phyloP scores from a whole-genome alignment of 2,888 invertebrate species.

The Sympetrum striolatum region DNA sequence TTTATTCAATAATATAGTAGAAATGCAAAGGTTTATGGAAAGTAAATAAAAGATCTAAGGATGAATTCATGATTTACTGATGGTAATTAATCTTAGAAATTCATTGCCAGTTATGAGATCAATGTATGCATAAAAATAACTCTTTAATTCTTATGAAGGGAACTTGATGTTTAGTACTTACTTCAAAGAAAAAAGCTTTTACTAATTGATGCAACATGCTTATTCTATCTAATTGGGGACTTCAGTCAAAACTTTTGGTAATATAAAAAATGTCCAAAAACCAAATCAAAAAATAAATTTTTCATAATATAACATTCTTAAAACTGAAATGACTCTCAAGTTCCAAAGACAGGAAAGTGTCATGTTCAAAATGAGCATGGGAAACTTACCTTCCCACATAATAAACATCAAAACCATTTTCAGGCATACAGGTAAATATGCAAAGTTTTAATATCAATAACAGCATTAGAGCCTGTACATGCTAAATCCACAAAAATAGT shows the following conservation, averaged over 20 bases:
- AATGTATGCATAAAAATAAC: no score
- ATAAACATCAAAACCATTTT: neutral
- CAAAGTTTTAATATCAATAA: neutral
- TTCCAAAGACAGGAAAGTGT: neutral
- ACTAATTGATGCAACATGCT: conserved; percentile 20
- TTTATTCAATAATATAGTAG: no score
- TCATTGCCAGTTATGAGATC: conserved; percentile 13
- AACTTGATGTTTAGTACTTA: no score
- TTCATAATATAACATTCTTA: no score
- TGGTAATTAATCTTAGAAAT: neutral
- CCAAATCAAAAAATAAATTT: no score
- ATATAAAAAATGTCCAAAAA: neutral
- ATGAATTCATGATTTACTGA: no score
- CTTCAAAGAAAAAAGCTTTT: neutral
- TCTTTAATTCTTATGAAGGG: no score
- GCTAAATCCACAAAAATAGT: neutral
- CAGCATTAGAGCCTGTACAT: neutral
- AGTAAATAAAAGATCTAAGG: no score
- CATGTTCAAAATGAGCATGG: neutral
- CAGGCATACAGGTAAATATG: neutral
- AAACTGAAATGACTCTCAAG: no score
- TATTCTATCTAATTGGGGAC: neutral
- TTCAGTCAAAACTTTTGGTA: neutral
- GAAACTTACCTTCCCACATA: neutral
- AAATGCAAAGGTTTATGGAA: no score